These are phyloP conservation scores for Rhinoraja longicauda DNA, from an alignment of 2,797 vertebrate species.

Conservation along the genomic window DNA sequence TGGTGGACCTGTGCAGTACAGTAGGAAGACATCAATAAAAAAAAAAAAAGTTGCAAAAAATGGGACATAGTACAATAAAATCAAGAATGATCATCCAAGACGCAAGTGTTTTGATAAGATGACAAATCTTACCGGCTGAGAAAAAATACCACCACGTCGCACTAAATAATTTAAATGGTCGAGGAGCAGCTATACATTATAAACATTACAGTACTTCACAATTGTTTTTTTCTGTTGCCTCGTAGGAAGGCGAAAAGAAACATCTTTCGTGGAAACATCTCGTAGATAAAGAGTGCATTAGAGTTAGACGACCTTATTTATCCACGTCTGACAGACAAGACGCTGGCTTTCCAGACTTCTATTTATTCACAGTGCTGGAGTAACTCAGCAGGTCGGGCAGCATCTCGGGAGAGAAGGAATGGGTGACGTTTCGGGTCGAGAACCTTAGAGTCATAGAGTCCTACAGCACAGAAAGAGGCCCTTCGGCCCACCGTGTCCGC, in stretches of 20 bases:
- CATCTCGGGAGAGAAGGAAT: too few species aligned
- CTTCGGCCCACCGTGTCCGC: too few species aligned
- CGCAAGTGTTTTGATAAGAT: constrained; percentile 54
- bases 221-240: constrained; percentile 49
- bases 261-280: constrained; percentile 38
- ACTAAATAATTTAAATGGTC: constrained; percentile 51
- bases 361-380: too few species aligned
- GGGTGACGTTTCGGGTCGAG: too few species aligned
- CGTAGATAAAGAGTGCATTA: constrained; percentile 46
- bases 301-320: constrained; percentile 45
- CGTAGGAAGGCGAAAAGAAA: constrained; percentile 41
- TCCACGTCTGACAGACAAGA: constrained; percentile 47
- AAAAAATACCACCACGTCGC: constrained; percentile 50
- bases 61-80: constrained; percentile 57
- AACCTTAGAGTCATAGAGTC: too few species aligned
- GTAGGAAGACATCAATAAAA: constrained; percentile 92
- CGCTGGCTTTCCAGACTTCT: constrained; percentile 49
- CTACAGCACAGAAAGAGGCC: too few species aligned
- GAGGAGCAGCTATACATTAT: constrained; percentile 55
- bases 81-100: constrained; percentile 56
- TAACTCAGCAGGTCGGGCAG: too few species aligned
- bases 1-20: constrained; percentile 91
- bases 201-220: constrained; percentile 68
- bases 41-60: constrained; percentile 62
- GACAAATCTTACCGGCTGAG: constrained; percentile 53